Evolutionary conservation across 2,797 vertebrate genomes (phyloP).

Genomic region (Florisuga fusca): DNA sequence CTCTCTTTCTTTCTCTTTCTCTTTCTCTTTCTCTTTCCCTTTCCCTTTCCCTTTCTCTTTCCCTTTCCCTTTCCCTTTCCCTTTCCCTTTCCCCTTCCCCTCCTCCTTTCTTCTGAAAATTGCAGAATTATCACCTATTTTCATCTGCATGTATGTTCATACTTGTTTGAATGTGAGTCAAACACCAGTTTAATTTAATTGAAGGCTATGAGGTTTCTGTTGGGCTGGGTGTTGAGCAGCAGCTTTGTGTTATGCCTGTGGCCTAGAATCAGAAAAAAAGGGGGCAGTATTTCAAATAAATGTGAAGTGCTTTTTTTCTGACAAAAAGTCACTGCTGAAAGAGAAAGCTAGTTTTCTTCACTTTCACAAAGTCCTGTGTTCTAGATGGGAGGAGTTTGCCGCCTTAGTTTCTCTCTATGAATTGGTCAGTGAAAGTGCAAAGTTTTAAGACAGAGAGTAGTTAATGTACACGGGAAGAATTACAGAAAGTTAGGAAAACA

Average conservation of each 20-base stretch:
- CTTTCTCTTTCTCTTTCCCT: no score
- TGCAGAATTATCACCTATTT: constrained; percentile 55
- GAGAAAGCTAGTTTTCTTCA: not conserved
- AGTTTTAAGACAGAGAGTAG: not conserved
- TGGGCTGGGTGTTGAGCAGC: not conserved
- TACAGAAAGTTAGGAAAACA: not conserved
- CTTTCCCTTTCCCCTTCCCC: not conserved
- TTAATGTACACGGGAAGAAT: not conserved
- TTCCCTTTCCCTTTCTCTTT: no score
- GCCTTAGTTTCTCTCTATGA: not conserved
- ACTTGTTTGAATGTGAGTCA: constrained; percentile 53
- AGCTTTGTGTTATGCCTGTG: constrained; percentile 20
- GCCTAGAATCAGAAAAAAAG: not conserved
- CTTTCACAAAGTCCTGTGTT: not conserved
- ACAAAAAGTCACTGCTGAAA: not conserved
- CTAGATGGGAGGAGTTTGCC: not conserved
- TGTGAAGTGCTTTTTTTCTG: not conserved
- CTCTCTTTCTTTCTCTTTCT: no score
- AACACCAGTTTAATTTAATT: constrained; percentile 39
- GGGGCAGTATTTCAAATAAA: not conserved
- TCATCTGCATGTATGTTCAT: constrained; percentile 57
- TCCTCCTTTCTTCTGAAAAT: constrained; percentile 32
- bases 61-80: no score
- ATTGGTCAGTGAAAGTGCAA: not conserved
- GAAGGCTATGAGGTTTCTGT: constrained; percentile 3